Evolutionary conservation across 64 coral and sea anemone species (phyloP).

Genomic region (Montipora sp.): DNA sequence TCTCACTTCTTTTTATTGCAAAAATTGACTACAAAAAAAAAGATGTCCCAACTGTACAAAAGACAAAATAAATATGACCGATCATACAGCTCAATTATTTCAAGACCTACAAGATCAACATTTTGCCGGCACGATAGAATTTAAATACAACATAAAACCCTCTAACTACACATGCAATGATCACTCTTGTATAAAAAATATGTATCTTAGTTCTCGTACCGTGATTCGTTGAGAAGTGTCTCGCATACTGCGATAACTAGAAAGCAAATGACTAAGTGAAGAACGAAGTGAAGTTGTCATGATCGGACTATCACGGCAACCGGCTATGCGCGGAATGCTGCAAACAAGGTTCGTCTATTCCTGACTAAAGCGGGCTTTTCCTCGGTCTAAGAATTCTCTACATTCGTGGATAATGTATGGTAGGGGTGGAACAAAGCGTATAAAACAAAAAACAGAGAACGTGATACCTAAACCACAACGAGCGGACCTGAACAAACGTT

Average conservation of each 20-base stretch:
- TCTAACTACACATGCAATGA: background rate
- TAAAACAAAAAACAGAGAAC: too few species aligned
- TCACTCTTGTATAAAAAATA: constrained; percentile 44
- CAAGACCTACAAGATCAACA: constrained; percentile 24
- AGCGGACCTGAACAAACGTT: too few species aligned
- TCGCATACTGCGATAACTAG: background rate
- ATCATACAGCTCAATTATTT: background rate
- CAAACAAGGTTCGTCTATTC: too few species aligned
- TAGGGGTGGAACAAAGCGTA: too few species aligned
- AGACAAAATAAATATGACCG: constrained; percentile 34
- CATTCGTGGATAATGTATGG: too few species aligned
- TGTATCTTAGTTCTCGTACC: background rate
- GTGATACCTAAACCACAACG: too few species aligned
- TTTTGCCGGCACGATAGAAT: background rate
- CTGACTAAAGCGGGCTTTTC: too few species aligned
- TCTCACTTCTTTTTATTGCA: constrained; percentile 52
- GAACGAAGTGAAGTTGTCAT: too few species aligned
- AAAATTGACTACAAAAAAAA: constrained; percentile 77
- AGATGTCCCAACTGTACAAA: constrained; percentile 65
- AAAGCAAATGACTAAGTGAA: too few species aligned
- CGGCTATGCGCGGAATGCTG: too few species aligned
- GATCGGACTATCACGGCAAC: too few species aligned
- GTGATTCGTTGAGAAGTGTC: background rate
- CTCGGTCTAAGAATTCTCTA: too few species aligned
- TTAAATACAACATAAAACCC: background rate